Evolutionary conservation across 2,797 vertebrate species (phyloP).

Genomic region (Sebastes baramenuke): DNA sequence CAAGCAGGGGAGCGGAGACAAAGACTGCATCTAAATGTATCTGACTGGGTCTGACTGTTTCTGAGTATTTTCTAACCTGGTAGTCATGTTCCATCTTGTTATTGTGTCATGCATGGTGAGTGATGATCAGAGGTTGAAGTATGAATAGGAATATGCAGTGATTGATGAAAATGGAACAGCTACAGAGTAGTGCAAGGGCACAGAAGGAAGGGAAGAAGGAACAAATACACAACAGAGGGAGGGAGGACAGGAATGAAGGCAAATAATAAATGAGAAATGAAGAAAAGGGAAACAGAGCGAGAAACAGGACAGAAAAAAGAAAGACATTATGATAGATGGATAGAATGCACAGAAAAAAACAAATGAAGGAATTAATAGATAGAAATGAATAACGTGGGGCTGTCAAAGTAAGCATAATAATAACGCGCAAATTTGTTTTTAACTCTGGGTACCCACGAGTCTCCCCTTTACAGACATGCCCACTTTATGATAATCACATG

Average conservation of each 20-base stretch:
- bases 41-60: slow-evolving; percentile 12
- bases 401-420: no score
- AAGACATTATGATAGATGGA: not conserved
- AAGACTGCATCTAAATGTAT: slow-evolving; percentile 28
- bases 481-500: no score
- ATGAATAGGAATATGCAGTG: not conserved
- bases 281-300: no score
- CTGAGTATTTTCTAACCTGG: not conserved
- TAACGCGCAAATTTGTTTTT: no score
- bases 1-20: slow-evolving; percentile 30
- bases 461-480: no score
- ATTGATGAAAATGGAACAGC: not conserved
- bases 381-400: not conserved
- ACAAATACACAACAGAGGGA: not conserved
- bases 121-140: slow-evolving; percentile 4
- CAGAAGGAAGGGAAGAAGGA: not conserved
- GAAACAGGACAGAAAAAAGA: not conserved
- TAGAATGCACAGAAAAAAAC: not conserved
- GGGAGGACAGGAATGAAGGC: not conserved
- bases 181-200: not conserved
- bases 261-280: not conserved
- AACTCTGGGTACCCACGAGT: no score
- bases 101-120: not conserved
- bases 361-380: not conserved
- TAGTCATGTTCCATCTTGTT: not conserved